Percentiles rank a stretch among this genome's conserved stretches.
Evolutionary conservation across 2,797 vertebrate species (phyloP).

Genomic region (Syndactyla subalaris): DNA sequence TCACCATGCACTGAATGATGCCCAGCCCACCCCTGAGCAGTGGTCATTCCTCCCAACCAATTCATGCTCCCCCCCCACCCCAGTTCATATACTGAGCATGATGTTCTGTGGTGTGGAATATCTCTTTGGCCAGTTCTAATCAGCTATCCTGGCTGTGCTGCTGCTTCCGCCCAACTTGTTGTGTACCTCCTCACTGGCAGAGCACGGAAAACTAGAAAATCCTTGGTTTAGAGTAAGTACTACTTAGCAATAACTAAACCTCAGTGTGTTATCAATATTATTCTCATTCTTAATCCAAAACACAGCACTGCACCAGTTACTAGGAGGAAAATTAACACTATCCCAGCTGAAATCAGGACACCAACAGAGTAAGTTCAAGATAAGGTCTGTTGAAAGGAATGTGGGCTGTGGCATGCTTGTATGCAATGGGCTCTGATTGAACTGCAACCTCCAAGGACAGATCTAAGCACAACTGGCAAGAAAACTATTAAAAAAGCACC

Average conservation of each 20-base stretch:
- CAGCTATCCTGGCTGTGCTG: neutral
- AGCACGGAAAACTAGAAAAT: neutral
- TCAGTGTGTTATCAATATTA: neutral
- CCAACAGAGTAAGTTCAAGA: neutral
- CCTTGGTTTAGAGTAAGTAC: neutral
- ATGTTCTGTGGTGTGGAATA: neutral
- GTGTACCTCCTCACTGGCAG: neutral
- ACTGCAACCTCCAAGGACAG: neutral
- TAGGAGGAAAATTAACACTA: neutral
- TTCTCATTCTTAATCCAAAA: neutral
- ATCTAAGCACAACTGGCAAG: neutral
- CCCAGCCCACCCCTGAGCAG: neutral
- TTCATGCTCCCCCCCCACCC: too few relatives aligned
- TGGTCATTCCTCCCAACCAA: neutral
- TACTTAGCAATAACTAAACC: neutral
- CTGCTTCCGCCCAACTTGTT: neutral
- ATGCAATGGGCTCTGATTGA: neutral
- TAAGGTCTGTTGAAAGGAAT: neutral
- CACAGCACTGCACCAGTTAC: neutral
- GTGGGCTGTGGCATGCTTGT: neutral
- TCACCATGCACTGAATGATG: neutral
- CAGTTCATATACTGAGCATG: neutral
- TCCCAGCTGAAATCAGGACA: neutral
- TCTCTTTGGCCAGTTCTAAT: neutral
- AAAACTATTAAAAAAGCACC: neutral